Conservation (phyloP, 1,140 invertebrate genomes). For the Monomorium pharaonis region DNA sequence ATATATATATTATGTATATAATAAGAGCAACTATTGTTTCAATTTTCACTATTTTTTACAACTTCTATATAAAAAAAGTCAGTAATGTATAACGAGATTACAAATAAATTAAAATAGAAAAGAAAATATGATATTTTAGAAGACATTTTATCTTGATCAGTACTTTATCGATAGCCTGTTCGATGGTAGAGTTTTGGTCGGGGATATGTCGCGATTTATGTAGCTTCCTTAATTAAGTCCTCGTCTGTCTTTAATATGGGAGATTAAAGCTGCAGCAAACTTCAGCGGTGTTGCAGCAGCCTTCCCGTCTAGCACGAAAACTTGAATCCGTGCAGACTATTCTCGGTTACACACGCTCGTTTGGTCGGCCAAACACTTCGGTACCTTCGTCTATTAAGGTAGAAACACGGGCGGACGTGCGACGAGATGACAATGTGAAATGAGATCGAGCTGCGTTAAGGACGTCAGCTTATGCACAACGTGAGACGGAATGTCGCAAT, state of each 20-base stretch:
- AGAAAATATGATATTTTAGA: background rate
- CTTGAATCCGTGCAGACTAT: slow-evolving; percentile 46
- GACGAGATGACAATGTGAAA: slow-evolving; percentile 43
- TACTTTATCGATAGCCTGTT: slow-evolving; percentile 16
- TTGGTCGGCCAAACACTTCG: slow-evolving; percentile 57
- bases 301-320: slow-evolving; percentile 52
- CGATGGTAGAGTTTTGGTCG: background rate
- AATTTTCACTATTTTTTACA: background rate
- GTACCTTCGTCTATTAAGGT: slow-evolving; percentile 72
- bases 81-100: background rate
- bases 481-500: slow-evolving; percentile 25
- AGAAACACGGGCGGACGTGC: slow-evolving; percentile 18
- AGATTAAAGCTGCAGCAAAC: slow-evolving; percentile 62
- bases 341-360: slow-evolving; percentile 41
- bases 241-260: slow-evolving; percentile 49
- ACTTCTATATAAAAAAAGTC: background rate
- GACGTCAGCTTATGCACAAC: slow-evolving; percentile 37
- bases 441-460: slow-evolving; percentile 37
- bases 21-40: background rate
- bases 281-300: slow-evolving; percentile 59
- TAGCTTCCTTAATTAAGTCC: slow-evolving; percentile 71
- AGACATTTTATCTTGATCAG: background rate
- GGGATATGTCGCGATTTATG: slow-evolving; percentile 64
- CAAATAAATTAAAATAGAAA: background rate
- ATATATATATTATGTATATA: background rate